Evolutionary conservation across 2,888 invertebrate species (phyloP).

Genomic region (Ischnus inquisitorius): DNA sequence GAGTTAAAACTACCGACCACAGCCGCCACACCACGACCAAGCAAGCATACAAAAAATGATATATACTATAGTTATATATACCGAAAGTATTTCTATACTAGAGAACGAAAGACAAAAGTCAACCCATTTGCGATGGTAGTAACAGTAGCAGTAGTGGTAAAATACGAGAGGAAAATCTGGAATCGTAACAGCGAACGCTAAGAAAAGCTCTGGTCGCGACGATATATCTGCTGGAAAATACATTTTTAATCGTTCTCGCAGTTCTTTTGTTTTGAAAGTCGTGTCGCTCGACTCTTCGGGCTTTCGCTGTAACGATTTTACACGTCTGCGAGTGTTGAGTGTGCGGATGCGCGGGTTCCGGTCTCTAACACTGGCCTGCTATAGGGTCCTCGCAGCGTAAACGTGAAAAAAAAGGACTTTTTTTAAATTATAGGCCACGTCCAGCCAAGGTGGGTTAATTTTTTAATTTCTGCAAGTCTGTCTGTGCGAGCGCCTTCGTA

Average conservation of each 20-base stretch:
- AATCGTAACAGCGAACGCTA: slow-evolving; percentile 32
- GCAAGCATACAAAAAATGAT: slow-evolving; percentile 76
- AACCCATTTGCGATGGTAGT: slow-evolving; percentile 39
- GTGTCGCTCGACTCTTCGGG: slow-evolving; percentile 31
- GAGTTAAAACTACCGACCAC: slow-evolving; percentile 71
- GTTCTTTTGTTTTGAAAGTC: slow-evolving; percentile 18
- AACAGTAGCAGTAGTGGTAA: background rate
- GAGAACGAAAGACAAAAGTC: slow-evolving; percentile 44
- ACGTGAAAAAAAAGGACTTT: slow-evolving; percentile 48
- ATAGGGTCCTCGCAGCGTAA: slow-evolving; percentile 72
- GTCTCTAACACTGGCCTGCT: slow-evolving; percentile 78
- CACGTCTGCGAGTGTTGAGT: slow-evolving; percentile 58
- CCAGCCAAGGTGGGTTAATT: slow-evolving; percentile 82
- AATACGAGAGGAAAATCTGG: slow-evolving; percentile 5
- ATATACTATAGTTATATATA: slow-evolving; percentile 57
- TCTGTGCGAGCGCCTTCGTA: slow-evolving; percentile 2
- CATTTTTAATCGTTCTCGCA: background rate
- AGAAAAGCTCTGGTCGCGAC: background rate
- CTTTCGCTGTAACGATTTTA: slow-evolving; percentile 45
- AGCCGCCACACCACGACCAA: slow-evolving; percentile 84
- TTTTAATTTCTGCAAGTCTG: slow-evolving; percentile 66
- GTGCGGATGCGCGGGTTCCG: slow-evolving; percentile 64
- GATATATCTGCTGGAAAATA: background rate
- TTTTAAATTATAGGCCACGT: slow-evolving; percentile 74
- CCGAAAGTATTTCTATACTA: slow-evolving; percentile 38